Conservation (phyloP, 2,888 invertebrate species). For the Smittia aterrima region DNA sequence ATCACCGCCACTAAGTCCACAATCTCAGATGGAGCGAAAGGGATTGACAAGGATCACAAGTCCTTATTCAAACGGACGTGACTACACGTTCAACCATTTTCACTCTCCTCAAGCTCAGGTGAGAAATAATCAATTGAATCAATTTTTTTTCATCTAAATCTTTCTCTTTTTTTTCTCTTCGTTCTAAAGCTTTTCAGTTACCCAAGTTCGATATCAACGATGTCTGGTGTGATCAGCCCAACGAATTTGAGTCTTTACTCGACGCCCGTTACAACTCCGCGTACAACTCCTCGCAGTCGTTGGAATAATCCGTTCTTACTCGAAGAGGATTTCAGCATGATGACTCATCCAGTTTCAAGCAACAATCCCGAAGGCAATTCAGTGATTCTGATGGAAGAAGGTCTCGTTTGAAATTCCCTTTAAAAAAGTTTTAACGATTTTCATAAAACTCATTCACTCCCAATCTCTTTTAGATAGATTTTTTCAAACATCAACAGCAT, state of each 20-base stretch:
- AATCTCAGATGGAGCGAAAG: conserved; percentile 42
- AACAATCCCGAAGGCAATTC: conserved; percentile 64
- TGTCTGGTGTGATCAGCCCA: conserved; percentile 85
- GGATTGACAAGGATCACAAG: conserved; percentile 31
- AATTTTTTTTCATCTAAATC: too few relatives aligned
- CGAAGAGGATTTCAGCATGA: conserved; percentile 95
- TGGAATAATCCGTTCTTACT: conserved; percentile 89
- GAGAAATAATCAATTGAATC: conserved; percentile 41
- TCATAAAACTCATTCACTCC: neutral
- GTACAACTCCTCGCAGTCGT: conserved; percentile 68
- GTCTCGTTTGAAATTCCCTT: conserved; percentile 50
- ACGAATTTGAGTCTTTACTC: conserved; percentile 84
- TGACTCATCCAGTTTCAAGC: conserved; percentile 68
- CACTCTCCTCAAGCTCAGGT: conserved; percentile 87
- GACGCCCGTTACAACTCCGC: conserved; percentile 67
- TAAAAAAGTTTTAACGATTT: neutral
- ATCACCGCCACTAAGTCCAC: conserved; percentile 47
- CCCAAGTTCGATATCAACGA: conserved; percentile 83
- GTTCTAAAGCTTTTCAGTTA: conserved; percentile 85
- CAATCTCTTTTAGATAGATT: conserved; percentile 42
- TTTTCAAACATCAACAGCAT: conserved; percentile 42
- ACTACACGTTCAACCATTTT: conserved; percentile 90
- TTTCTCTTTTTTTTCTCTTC: too few relatives aligned
- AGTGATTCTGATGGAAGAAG: conserved; percentile 77
- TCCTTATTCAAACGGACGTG: conserved; percentile 54